Percentiles rank a stretch among this genome's conserved stretches.
phyloP scores from a whole-genome alignment of 2,113 vertebrate species.

The Ellobius talpinus region DNA sequence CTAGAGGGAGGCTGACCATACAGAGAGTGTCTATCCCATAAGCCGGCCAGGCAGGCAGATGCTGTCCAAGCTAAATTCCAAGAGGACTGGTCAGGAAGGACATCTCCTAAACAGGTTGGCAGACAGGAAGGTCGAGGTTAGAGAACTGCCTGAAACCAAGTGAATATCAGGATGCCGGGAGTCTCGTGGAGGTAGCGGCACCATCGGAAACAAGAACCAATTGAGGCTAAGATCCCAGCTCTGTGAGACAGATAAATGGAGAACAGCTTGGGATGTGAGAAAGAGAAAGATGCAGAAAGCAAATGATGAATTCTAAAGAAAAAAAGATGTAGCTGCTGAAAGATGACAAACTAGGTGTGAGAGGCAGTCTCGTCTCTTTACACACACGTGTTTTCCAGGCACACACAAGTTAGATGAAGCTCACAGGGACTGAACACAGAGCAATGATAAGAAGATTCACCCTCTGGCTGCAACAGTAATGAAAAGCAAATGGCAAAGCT shows the following conservation, averaged over 20 bases:
- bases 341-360: not conserved
- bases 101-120: not conserved
- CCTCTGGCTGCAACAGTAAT: not conserved
- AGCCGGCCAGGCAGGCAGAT: not conserved
- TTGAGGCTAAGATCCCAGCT: not conserved
- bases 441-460: not conserved
- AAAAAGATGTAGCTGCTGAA: not conserved
- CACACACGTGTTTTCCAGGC: not conserved
- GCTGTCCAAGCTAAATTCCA: not conserved
- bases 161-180: no score
- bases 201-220: not conserved
- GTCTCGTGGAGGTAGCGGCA: not conserved
- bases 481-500: constrained; percentile 25
- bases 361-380: not conserved
- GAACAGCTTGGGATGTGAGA: not conserved
- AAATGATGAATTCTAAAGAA: not conserved
- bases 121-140: not conserved
- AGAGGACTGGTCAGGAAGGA: not conserved
- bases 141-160: not conserved
- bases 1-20: not conserved
- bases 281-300: not conserved
- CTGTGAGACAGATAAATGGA: no score
- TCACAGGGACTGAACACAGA: not conserved
- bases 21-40: not conserved
- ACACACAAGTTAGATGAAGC: not conserved